Evolutionary conservation across 35 echinoderm and acorn worm species (phyloP).

Genomic region (Apostichopus parvimensis): DNA sequence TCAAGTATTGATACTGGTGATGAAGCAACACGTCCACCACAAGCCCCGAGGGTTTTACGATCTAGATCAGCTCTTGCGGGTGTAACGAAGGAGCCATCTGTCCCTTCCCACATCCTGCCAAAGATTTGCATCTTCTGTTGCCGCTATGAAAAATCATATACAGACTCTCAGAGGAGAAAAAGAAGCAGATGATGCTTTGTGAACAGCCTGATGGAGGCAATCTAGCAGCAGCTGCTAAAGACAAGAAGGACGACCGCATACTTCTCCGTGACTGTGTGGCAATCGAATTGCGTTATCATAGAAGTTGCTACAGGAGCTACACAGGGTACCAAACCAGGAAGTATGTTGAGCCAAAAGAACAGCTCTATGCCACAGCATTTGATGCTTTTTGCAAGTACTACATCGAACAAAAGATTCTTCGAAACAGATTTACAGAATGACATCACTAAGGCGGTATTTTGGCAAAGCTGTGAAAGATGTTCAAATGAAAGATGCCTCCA

Average conservation of each 20-base stretch:
- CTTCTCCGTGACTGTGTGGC: slow-evolving; percentile 43
- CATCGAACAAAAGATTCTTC: slow-evolving; percentile 18
- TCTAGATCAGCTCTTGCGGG: too few species aligned
- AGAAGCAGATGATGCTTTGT: not conserved
- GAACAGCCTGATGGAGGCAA: slow-evolving; percentile 34
- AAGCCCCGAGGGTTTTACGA: too few species aligned
- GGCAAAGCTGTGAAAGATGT: slow-evolving; percentile 15
- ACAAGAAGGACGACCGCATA: not conserved
- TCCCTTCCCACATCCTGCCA: too few species aligned
- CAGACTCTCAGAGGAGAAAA: too few species aligned
- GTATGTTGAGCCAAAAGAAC: not conserved
- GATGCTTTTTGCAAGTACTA: slow-evolving; percentile 27
- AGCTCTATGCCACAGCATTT: slow-evolving; percentile 13
- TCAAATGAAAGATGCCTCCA: slow-evolving; percentile 8
- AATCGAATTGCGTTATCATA: slow-evolving; percentile 57
- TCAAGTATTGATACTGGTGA: too few species aligned
- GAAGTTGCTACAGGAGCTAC: slow-evolving; percentile 41
- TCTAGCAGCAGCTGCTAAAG: too few species aligned
- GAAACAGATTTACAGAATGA: slow-evolving; percentile 5
- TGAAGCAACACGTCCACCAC: too few species aligned
- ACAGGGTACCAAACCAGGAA: slow-evolving; percentile 31
- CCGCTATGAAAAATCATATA: too few species aligned
- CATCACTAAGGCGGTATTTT: slow-evolving; percentile 14
- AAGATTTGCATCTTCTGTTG: too few species aligned
- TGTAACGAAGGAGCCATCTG: too few species aligned